Evolutionary conservation across 2,113 vertebrate genomes (phyloP).

Genomic region (Monarcha castaneiventris): DNA sequence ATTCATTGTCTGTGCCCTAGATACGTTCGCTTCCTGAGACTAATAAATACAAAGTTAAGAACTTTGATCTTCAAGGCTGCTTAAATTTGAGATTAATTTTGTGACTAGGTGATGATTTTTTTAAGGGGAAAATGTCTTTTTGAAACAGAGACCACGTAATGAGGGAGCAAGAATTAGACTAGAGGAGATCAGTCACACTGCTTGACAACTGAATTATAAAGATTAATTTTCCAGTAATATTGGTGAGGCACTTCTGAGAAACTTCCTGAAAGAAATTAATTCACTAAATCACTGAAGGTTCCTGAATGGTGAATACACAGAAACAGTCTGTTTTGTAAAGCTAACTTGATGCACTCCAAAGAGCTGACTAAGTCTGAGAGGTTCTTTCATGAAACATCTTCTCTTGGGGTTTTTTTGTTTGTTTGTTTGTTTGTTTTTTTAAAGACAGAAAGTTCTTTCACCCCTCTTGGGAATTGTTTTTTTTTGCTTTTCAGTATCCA

Average conservation of each 20-base stretch:
- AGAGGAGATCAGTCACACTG: slow-evolving; percentile 20
- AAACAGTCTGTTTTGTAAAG: slow-evolving; percentile 20
- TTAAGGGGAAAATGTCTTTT: neutral
- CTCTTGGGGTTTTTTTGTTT: too few species aligned
- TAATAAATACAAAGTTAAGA: neutral
- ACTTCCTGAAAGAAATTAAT: neutral
- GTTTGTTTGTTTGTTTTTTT: too few species aligned
- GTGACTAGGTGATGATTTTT: neutral
- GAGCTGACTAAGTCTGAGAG: slow-evolving; percentile 5
- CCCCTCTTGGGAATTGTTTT: neutral
- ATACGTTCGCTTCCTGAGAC: neutral
- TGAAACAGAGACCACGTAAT: neutral
- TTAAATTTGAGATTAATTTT: slow-evolving; percentile 27
- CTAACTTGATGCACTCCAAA: neutral
- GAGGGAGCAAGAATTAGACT: slow-evolving; percentile 4
- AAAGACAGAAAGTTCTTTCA: neutral
- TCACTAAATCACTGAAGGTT: neutral
- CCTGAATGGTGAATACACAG: neutral
- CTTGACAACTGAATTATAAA: slow-evolving; percentile 31
- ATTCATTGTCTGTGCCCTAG: neutral
- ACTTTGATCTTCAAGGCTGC: neutral
- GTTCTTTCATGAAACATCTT: neutral
- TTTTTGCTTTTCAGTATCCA: neutral
- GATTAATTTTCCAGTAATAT: slow-evolving; percentile 28
- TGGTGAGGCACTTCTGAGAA: neutral